Conservation (phyloP, 2,113 vertebrate genomes). For the Lates calcarifer region DNA sequence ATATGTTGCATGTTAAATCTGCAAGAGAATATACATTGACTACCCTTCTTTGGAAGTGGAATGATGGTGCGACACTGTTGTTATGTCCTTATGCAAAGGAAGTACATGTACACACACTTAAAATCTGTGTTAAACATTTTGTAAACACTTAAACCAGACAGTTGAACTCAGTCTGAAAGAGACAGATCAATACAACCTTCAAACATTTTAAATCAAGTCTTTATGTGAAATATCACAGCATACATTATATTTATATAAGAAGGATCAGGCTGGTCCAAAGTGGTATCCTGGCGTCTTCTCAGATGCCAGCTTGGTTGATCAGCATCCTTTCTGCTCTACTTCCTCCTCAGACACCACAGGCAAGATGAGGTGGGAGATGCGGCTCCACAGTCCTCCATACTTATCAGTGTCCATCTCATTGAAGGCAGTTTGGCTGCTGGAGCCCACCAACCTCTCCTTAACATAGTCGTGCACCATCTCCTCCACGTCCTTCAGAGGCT, state of each 20-base stretch:
- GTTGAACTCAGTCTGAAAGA: conserved; percentile 5
- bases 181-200: conserved; percentile 5
- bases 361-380: conserved; percentile 84
- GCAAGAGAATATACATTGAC: background rate
- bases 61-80: background rate
- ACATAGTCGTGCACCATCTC: conserved; percentile 90
- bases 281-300: background rate
- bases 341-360: conserved; percentile 78
- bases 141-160: background rate
- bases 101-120: background rate
- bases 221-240: conserved; percentile 9
- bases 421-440: conserved; percentile 26
- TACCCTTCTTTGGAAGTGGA: conserved; percentile 1
- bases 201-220: conserved; percentile 10
- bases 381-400: conserved; percentile 85
- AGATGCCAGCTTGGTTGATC: background rate
- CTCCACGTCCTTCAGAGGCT: conserved; percentile 84
- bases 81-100: background rate
- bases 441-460: conserved; percentile 76
- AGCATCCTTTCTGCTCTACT: conserved; percentile 73
- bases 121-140: conserved; percentile 5
- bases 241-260: background rate
- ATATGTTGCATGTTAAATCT: background rate
- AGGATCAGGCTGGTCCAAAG: background rate
- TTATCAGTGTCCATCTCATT: conserved; percentile 82